Base-by-base conservation (phyloP, 2,113 vertebrate genomes). In the Sander vitreus region DNA sequence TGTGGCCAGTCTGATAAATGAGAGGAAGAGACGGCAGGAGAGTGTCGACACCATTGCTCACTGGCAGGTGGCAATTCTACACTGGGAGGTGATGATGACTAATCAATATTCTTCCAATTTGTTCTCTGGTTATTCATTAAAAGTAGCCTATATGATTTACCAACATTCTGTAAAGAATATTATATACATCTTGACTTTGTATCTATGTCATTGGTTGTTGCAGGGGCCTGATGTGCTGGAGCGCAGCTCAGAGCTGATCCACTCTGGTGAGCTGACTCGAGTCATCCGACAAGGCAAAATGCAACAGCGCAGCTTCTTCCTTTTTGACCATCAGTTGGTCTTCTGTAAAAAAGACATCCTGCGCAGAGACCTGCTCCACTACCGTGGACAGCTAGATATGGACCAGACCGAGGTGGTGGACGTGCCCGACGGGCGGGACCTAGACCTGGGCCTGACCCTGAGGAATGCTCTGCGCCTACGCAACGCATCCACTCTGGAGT, bases 281-380 rank as follows among this genome's bases (percentile, higher is more conserved):
- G 79, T 97, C 75, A 93, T 96, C 16, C 96, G 95, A 73, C 97
- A 98, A 50, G 97, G 98, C 78, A 98, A 96, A 93, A 97, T 95
- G 88, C 98, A 99, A 89, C 98, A 99, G 88, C 97, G 98, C 86
- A 97, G 95, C 66, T 98, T 97, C 94, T 99, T 99, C 93, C 95
- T 99, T 58, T 99, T 99, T 43, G 98, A 99, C 95, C 98, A 99
- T 92, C 98, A 99, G 90, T 91, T 99, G 76, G 96, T 99, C 57
- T 97, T 97, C 91, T 99, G 98, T 88, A 99, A 99, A 91, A 99
- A 99, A 87, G 98, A 99, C 82, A 91, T 99, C 55, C 94, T 99
- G 89, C 95, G 98, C 57, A 94, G 98, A 78, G 98, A 99, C 88
- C 95, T 99, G 84, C 95, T 99, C 5, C 97, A 99, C 89, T 99